phyloP scores from a whole-genome alignment of 2,113 vertebrate species.

The Plestiodon gilberti region DNA sequence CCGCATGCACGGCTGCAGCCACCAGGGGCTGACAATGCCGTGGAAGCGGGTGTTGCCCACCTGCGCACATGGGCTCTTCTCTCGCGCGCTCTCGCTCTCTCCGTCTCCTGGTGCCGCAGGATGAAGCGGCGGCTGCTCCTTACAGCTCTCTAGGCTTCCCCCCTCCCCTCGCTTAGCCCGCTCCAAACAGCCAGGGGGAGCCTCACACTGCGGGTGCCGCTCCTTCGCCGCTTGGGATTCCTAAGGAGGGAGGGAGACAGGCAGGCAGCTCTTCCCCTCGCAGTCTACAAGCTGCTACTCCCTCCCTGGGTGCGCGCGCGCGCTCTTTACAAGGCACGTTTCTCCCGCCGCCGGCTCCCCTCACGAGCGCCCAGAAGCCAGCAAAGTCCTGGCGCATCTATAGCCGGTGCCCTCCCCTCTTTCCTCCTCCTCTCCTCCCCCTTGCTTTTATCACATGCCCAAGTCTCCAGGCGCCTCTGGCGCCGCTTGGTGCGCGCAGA shows the following conservation, averaged over 20 bases:
- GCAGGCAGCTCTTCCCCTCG: neutral
- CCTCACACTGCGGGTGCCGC: slow-evolving; percentile 44
- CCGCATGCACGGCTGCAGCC: neutral
- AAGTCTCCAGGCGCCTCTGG: slow-evolving; percentile 16
- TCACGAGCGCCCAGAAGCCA: neutral
- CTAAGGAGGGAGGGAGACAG: slow-evolving; percentile 15
- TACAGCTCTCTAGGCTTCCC: neutral
- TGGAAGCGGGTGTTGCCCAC: slow-evolving; percentile 26
- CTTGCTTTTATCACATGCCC: slow-evolving; percentile 35
- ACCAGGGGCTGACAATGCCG: neutral
- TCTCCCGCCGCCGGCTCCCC: neutral
- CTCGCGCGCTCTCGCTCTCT: neutral
- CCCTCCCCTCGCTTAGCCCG: neutral
- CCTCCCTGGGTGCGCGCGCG: slow-evolving; percentile 10
- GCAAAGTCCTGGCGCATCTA: neutral
- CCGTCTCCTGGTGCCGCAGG: slow-evolving; percentile 54
- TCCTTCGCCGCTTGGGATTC: slow-evolving; percentile 47
- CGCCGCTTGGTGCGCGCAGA: neutral
- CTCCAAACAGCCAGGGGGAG: slow-evolving; percentile 42
- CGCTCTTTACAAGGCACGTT: neutral
- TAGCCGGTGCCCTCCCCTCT: neutral
- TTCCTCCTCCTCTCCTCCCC: neutral
- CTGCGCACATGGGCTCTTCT: slow-evolving; percentile 32
- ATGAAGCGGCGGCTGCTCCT: slow-evolving; percentile 35
- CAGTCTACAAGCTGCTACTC: neutral